A percentile compares a stretch with the other conserved stretches of the same genome.
These are phyloP conservation scores for Bradypus variegatus DNA, from an alignment of 2,797 vertebrate species.

Conservation along the genomic window DNA sequence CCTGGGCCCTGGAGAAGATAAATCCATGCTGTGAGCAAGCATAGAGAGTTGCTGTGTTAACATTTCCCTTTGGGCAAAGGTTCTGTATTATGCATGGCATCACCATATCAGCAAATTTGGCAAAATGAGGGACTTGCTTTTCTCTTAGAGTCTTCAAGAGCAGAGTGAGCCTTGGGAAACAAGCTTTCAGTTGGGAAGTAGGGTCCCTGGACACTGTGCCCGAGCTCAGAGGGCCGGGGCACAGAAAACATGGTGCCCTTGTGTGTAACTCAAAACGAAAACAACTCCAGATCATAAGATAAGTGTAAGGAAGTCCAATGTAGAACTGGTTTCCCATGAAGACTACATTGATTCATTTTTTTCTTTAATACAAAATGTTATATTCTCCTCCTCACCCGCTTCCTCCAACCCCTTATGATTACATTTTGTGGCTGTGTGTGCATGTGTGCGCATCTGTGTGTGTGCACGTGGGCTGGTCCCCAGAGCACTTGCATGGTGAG, in stretches of 20 bases:
- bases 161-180: neutral
- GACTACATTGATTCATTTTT: neutral
- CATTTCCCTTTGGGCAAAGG: neutral
- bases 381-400: neutral
- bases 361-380: neutral
- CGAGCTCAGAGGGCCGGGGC: neutral
- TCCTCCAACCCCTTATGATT: neutral
- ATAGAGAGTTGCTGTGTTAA: neutral
- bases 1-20: neutral
- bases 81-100: neutral
- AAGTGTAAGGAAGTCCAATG: neutral
- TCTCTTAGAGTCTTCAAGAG: neutral
- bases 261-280: neutral
- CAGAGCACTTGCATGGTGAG: neutral
- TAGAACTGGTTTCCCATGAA: neutral
- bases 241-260: neutral
- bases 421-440: too few species aligned
- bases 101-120: neutral
- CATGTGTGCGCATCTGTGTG: too few species aligned
- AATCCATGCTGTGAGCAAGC: neutral
- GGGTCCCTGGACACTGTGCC: neutral
- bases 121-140: neutral
- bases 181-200: neutral
- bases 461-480: neutral
- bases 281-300: neutral